These are phyloP conservation scores for Eudyptes chrysolophus DNA, from an alignment of 2,113 vertebrate species.

Conservation along the genomic window DNA sequence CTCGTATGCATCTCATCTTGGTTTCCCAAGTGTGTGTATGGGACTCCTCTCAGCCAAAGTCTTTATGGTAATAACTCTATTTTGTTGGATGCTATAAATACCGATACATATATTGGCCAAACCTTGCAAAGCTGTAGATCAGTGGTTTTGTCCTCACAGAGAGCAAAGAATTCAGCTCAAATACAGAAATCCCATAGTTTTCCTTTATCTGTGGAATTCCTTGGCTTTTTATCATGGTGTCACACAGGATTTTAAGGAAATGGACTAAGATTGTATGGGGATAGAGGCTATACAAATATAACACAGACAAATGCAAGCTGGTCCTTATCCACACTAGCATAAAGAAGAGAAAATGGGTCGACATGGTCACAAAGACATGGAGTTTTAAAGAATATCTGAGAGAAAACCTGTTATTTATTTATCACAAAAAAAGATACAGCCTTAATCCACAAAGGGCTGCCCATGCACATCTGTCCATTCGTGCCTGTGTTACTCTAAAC, in stretches of 20 bases:
- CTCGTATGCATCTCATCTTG: not conserved
- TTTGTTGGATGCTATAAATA: not conserved
- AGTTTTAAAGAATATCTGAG: not conserved
- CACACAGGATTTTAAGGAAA: not conserved
- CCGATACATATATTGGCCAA: accelerated
- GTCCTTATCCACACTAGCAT: not conserved
- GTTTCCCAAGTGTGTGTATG: not conserved
- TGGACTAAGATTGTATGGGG: not conserved
- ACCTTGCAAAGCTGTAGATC: not conserved
- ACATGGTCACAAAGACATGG: not conserved
- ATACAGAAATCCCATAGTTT: not conserved
- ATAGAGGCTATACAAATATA: not conserved
- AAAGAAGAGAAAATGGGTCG: not conserved
- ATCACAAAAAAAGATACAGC: not conserved
- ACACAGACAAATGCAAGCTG: not conserved
- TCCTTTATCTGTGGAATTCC: not conserved
- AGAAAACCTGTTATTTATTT: not conserved
- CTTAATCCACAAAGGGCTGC: not conserved
- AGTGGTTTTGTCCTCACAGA: not conserved
- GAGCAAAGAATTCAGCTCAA: not conserved
- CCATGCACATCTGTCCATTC: not conserved
- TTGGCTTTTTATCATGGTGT: not conserved
- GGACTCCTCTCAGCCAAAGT: not conserved
- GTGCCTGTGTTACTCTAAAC: not conserved
- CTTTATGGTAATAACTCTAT: not conserved